phyloP scores from a whole-genome alignment of 2,113 vertebrate species.

The Percina caprodes region DNA sequence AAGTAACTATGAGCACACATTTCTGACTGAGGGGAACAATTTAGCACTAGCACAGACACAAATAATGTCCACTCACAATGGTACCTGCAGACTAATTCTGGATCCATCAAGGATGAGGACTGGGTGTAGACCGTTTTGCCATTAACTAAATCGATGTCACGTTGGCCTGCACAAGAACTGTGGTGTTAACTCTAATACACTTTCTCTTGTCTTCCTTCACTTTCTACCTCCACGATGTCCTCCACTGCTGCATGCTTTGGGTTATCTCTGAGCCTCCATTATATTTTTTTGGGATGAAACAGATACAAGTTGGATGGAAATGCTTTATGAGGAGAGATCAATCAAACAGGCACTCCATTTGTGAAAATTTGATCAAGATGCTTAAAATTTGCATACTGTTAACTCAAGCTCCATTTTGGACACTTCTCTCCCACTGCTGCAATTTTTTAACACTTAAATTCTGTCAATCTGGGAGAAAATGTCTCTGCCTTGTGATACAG shows the following conservation, averaged over 20 bases:
- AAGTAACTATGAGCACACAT: not conserved
- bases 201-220: constrained; percentile 4
- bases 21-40: not conserved
- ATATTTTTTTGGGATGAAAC: constrained; percentile 7
- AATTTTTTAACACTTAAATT: constrained; percentile 30
- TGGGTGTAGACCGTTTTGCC: not conserved
- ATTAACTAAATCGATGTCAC: not conserved
- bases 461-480: constrained; percentile 29
- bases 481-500: constrained; percentile 35
- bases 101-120: not conserved
- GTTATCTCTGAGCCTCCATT: constrained; percentile 8
- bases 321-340: constrained; percentile 13
- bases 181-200: not conserved
- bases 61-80: not conserved
- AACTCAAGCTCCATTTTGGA: constrained; percentile 39
- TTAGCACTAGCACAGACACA: not conserved
- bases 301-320: constrained; percentile 27
- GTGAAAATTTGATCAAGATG: constrained; percentile 40
- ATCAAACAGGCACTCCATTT: constrained; percentile 26
- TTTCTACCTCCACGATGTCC: constrained; percentile 21
- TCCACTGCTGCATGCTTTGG: constrained; percentile 9
- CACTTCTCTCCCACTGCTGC: constrained; percentile 26
- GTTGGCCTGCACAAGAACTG: not conserved
- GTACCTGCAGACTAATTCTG: not conserved
- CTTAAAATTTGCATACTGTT: constrained; percentile 37